Evolutionary conservation across 2,797 vertebrate genomes (phyloP).

Genomic region (Rhynchonycteris naso): DNA sequence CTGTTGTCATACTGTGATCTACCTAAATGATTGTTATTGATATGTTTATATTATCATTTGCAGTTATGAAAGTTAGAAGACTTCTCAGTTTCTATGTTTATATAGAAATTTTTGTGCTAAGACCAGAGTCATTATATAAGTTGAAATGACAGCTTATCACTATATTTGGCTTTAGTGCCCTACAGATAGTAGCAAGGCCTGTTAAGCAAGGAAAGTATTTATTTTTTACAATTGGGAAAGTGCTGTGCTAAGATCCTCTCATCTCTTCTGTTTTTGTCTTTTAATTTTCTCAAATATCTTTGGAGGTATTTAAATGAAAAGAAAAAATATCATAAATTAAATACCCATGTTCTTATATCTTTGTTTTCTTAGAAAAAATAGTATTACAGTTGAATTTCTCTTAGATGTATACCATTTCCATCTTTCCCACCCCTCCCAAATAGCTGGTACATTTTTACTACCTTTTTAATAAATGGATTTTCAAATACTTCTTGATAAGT

Average conservation of each 20-base stretch:
- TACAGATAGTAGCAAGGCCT: background rate
- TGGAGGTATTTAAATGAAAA: constrained; percentile 20
- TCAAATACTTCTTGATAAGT: constrained; percentile 48
- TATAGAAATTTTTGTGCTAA: background rate
- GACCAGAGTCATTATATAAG: background rate
- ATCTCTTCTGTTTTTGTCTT: background rate
- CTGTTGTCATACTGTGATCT: background rate
- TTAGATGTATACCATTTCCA: background rate
- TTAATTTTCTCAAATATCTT: constrained; percentile 45
- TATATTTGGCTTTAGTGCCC: background rate
- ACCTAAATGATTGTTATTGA: background rate
- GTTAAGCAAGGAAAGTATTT: background rate
- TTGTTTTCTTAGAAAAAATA: background rate
- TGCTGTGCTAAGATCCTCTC: background rate
- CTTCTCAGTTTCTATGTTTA: constrained; percentile 23
- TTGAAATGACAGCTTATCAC: background rate
- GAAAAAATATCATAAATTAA: constrained; percentile 16
- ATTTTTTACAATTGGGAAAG: background rate
- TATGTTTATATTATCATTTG: background rate
- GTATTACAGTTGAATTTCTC: background rate
- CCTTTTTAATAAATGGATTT: constrained; percentile 30
- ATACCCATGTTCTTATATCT: background rate
- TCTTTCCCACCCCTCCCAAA: background rate
- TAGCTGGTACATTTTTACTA: background rate
- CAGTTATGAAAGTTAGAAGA: background rate